These are phyloP conservation scores for Vireo altiloquus DNA, from an alignment of 2,113 vertebrate species.

Conservation along the genomic window DNA sequence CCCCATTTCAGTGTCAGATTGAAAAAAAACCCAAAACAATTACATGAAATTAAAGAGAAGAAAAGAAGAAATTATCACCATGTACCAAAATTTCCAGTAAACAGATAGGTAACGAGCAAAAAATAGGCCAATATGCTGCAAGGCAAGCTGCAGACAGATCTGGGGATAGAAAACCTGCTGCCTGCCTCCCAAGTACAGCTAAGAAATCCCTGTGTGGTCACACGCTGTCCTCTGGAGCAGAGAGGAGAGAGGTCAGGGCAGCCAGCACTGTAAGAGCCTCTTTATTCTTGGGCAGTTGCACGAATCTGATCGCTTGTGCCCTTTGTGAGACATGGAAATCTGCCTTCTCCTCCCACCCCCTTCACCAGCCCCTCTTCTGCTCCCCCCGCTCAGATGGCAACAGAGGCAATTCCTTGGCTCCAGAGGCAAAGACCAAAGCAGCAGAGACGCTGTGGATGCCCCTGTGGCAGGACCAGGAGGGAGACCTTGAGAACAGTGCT, in stretches of 20 bases:
- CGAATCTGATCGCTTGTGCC: conserved; percentile 59
- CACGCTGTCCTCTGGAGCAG: conserved; percentile 57
- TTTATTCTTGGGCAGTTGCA: conserved; percentile 67
- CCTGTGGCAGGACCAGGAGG: fast-evolving
- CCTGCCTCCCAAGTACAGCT: conserved; percentile 14
- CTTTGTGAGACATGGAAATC: conserved; percentile 63
- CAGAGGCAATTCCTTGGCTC: not conserved
- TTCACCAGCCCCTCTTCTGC: not conserved
- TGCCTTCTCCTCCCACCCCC: conserved; percentile 40
- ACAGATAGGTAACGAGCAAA: conserved; percentile 26
- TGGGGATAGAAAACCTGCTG: not conserved
- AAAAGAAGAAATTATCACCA: not conserved
- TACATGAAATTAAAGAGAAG: conserved; percentile 14
- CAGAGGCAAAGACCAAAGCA: not conserved
- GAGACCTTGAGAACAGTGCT: not conserved
- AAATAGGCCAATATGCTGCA: conserved; percentile 4
- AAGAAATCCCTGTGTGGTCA: conserved; percentile 69
- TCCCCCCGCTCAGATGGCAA: not conserved
- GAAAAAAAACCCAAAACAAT: not conserved
- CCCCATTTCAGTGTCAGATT: conserved; percentile 35
- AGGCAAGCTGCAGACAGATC: conserved; percentile 10
- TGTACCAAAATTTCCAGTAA: conserved; percentile 24
- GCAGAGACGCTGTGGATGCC: not conserved
- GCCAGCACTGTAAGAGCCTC: conserved; percentile 55
- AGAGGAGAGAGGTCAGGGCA: conserved; percentile 63